phyloP scores from a whole-genome alignment of 2,888 invertebrate species.

The Cataglyphis livida region DNA sequence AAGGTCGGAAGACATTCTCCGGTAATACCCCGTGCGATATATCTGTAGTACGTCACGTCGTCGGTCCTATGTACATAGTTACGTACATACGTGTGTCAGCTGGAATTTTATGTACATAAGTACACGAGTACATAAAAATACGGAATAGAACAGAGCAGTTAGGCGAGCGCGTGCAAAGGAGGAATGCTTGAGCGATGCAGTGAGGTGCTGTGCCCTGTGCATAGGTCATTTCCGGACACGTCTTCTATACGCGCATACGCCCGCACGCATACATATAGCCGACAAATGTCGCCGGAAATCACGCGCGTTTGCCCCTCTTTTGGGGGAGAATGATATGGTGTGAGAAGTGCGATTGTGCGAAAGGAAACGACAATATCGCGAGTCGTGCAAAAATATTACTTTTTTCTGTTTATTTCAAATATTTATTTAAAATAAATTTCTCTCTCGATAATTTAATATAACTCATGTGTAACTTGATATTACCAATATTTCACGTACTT shows the following conservation, averaged over 20 bases:
- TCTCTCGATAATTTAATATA: not conserved
- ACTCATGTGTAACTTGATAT: not conserved
- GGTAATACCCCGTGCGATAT: conserved; percentile 42
- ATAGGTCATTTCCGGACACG: conserved; percentile 73
- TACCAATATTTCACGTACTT: not conserved
- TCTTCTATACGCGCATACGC: conserved; percentile 67
- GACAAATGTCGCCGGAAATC: conserved; percentile 34
- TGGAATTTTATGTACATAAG: conserved; percentile 71
- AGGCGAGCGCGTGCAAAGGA: conserved; percentile 83
- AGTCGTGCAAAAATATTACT: not conserved
- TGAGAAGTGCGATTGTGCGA: not conserved
- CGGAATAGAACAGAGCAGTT: conserved; percentile 75
- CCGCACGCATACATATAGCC: conserved; percentile 15
- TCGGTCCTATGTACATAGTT: conserved; percentile 39
- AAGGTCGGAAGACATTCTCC: conserved; percentile 13
- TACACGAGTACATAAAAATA: conserved; percentile 59
- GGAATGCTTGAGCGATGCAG: conserved; percentile 84
- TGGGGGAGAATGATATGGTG: not conserved
- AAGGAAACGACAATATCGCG: not conserved
- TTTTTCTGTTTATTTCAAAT: not conserved
- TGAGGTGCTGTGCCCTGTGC: conserved; percentile 84
- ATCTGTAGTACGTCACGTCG: conserved; percentile 41
- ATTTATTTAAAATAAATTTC: not conserved
- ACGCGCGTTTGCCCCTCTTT: conserved; percentile 4
- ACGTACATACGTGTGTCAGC: conserved; percentile 62